phyloP scores from a whole-genome alignment of 2,888 invertebrate species.

The Acleris cristana region DNA sequence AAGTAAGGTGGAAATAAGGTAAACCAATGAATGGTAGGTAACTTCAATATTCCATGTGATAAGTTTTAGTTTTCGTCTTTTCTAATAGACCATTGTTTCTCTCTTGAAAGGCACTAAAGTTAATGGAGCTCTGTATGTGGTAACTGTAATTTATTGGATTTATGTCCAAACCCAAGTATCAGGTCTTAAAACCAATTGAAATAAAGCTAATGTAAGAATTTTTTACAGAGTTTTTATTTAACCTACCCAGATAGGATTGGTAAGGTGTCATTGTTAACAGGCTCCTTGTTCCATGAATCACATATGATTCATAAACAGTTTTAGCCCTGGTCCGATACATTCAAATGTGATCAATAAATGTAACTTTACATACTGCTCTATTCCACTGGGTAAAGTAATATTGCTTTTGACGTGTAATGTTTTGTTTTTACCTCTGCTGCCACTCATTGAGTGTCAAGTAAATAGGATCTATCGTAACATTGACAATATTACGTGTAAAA shows the following conservation, averaged over 20 bases:
- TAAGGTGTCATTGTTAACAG: conserved; percentile 7
- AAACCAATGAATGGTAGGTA: conserved; percentile 76
- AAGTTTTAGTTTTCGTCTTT: conserved; percentile 71
- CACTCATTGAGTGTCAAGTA: too few species aligned
- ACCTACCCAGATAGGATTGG: neutral
- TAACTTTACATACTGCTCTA: too few species aligned
- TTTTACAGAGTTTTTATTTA: conserved; percentile 46
- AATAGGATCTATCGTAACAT: neutral
- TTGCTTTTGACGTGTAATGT: too few species aligned
- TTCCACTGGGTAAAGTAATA: too few species aligned
- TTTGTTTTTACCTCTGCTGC: too few species aligned
- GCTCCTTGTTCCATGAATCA: too few species aligned
- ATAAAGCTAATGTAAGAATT: conserved; percentile 70
- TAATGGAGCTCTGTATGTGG: conserved; percentile 61
- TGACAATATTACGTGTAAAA: neutral
- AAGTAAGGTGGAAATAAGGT: conserved; percentile 63
- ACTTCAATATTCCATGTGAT: conserved; percentile 79
- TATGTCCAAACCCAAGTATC: conserved; percentile 63
- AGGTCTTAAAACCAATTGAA: conserved; percentile 68
- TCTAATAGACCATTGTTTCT: conserved; percentile 64
- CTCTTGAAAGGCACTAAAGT: conserved; percentile 58
- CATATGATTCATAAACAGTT: too few species aligned
- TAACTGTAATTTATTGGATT: conserved; percentile 71
- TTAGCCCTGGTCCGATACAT: too few species aligned
- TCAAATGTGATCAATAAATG: too few species aligned